phyloP scores from a whole-genome alignment of 2,888 invertebrate genomes.

The Argyresthia albistria region DNA sequence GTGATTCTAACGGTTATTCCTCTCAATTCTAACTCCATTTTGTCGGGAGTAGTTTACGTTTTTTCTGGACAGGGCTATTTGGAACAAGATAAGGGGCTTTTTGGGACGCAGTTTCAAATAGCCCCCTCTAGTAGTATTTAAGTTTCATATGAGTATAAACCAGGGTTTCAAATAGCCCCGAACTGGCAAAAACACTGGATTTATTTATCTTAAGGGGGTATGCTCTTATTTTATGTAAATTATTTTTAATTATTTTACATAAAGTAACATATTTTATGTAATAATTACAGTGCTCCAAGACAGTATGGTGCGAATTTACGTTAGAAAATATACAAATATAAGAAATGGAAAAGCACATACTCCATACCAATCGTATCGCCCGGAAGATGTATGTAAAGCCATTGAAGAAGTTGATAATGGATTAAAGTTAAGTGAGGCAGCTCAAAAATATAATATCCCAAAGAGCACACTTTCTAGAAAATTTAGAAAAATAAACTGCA shows the following conservation, averaged over 20 bases:
- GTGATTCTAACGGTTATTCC: too few relatives aligned
- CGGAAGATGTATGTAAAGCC: conserved; percentile 8
- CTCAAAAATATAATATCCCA: conserved; percentile 9
- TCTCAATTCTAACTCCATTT: not conserved
- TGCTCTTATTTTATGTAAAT: too few relatives aligned
- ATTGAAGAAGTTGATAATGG: conserved; percentile 5
- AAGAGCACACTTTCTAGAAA: conserved; percentile 11
- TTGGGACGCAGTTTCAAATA: not conserved
- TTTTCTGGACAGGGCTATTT: not conserved
- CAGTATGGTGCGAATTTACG: not conserved
- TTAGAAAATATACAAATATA: not conserved
- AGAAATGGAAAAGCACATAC: not conserved
- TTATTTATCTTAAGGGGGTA: not conserved
- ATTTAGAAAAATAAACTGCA: conserved; percentile 9
- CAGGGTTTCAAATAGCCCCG: not conserved
- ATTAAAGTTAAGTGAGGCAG: conserved; percentile 5
- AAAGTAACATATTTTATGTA: not conserved
- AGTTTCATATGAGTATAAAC: not conserved
- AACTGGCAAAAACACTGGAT: not conserved
- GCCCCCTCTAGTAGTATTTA: not conserved
- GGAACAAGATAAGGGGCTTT: not conserved
- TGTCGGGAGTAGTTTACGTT: not conserved
- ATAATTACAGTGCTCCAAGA: not conserved
- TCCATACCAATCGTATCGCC: not conserved
- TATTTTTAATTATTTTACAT: too few relatives aligned